A percentile compares a stretch with the other conserved stretches of the same genome.
Evolutionary conservation across 2,113 vertebrate genomes (phyloP).

Genomic region (Platysternon megacephalum): DNA sequence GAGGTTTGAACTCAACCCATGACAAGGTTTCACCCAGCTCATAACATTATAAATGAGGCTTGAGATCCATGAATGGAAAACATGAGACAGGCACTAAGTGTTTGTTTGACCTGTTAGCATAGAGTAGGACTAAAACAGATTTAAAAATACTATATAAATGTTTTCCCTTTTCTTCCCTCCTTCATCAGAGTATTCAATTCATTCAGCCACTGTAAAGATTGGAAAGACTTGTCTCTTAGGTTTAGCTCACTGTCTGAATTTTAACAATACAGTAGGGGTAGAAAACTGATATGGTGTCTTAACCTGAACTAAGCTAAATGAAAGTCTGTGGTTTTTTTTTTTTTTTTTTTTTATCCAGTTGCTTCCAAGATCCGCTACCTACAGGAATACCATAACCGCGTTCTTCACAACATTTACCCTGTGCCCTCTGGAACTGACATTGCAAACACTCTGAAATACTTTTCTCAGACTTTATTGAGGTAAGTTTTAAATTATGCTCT

Average conservation of each 20-base stretch:
- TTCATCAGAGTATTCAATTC: not conserved
- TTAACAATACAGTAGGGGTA: not conserved
- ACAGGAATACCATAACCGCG: slow-evolving; percentile 99
- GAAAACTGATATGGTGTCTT: not conserved
- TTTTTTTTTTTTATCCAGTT: slow-evolving; percentile 90
- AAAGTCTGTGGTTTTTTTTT: slow-evolving; percentile 64
- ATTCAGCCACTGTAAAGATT: not conserved
- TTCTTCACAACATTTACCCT: slow-evolving; percentile 99
- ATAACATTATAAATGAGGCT: slow-evolving; percentile 8
- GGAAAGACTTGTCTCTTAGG: not conserved
- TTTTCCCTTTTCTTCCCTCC: not conserved
- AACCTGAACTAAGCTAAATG: slow-evolving; percentile 47
- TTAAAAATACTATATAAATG: not conserved
- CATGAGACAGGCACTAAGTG: not conserved
- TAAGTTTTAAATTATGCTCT: slow-evolving; percentile 87
- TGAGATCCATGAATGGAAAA: not conserved
- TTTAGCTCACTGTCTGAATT: not conserved
- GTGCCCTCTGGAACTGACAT: slow-evolving; percentile 99
- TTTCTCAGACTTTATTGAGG: slow-evolving; percentile 99
- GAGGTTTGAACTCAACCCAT: not conserved
- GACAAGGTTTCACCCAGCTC: not conserved
- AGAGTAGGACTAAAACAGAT: not conserved
- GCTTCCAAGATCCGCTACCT: slow-evolving; percentile 99
- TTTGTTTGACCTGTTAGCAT: not conserved
- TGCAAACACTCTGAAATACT: slow-evolving; percentile 99